phyloP scores from a whole-genome alignment of 1,140 invertebrate species.

The Alviniconcha marisindica region DNA sequence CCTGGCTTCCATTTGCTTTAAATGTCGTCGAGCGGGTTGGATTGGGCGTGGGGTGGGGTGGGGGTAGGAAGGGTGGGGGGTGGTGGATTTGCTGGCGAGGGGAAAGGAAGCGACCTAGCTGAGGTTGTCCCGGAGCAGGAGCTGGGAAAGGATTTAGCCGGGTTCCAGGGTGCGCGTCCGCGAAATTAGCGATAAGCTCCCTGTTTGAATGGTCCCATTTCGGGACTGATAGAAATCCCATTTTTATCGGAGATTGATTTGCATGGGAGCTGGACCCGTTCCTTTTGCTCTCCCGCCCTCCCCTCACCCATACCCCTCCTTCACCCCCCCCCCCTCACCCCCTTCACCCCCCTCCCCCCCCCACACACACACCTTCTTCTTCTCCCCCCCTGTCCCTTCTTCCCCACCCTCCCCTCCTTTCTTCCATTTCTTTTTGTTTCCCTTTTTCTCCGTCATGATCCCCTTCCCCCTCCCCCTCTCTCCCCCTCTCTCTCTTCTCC shows the following conservation, averaged over 20 bases:
- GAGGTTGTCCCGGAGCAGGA: neutral
- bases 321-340: neutral
- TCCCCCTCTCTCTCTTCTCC: neutral
- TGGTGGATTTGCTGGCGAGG: neutral
- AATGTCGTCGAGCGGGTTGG: no score
- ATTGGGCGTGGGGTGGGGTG: neutral
- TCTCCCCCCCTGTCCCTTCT: neutral
- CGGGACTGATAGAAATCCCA: slow-evolving; percentile 19
- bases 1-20: no score
- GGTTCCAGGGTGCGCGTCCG: neutral
- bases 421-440: neutral
- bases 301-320: neutral
- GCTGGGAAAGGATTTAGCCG: neutral
- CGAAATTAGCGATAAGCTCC: slow-evolving; percentile 27
- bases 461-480: neutral
- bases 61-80: neutral
- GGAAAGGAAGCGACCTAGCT: neutral
- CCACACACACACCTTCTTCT: neutral
- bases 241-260: slow-evolving; percentile 28
- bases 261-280: neutral
- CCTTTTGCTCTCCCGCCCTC: neutral
- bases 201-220: slow-evolving; percentile 15
- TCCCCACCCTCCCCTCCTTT: neutral
- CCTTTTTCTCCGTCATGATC: neutral
- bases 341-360: neutral